Percentiles rank a stretch among this genome's conserved stretches.
Evolutionary conservation across 2,888 invertebrate genomes (phyloP).

Genomic region (Xestoiulus laeticollis): DNA sequence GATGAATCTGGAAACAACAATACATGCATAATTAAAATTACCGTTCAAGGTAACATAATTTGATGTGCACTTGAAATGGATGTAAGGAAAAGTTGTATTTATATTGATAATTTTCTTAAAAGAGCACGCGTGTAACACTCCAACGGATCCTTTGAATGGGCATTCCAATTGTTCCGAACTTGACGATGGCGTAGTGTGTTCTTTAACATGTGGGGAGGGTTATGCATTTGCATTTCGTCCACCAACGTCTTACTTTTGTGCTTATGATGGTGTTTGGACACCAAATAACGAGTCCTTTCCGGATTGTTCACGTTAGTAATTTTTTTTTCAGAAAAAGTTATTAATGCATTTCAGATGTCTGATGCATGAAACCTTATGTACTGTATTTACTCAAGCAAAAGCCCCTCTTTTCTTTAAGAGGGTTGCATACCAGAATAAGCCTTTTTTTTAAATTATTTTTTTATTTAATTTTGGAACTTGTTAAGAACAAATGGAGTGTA

Average conservation of each 20-base stretch:
- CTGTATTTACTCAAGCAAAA: too few species aligned
- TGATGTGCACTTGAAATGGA: neutral
- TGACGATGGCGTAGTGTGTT: constrained; percentile 67
- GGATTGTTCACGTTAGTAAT: constrained; percentile 69
- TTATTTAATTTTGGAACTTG: too few species aligned
- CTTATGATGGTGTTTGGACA: constrained; percentile 64
- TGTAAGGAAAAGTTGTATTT: too few species aligned
- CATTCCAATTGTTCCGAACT: constrained; percentile 66
- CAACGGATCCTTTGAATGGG: constrained; percentile 67
- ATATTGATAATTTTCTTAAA: neutral
- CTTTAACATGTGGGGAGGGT: constrained; percentile 71
- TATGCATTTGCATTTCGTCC: constrained; percentile 70
- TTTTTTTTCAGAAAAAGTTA: neutral
- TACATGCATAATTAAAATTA: constrained; percentile 71
- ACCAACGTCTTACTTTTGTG: constrained; percentile 64
- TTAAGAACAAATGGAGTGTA: too few species aligned
- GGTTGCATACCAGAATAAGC: too few species aligned
- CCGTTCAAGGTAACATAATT: constrained; percentile 68
- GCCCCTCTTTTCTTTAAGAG: too few species aligned
- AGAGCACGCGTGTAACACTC: constrained; percentile 65
- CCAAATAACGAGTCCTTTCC: constrained; percentile 66
- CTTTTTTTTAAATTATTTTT: too few species aligned
- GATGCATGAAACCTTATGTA: too few species aligned
- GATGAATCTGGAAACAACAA: constrained; percentile 71
- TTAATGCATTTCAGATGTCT: too few species aligned